Evolutionary conservation across 2,888 invertebrate species (phyloP).

Genomic region (Epiblema foenella): DNA sequence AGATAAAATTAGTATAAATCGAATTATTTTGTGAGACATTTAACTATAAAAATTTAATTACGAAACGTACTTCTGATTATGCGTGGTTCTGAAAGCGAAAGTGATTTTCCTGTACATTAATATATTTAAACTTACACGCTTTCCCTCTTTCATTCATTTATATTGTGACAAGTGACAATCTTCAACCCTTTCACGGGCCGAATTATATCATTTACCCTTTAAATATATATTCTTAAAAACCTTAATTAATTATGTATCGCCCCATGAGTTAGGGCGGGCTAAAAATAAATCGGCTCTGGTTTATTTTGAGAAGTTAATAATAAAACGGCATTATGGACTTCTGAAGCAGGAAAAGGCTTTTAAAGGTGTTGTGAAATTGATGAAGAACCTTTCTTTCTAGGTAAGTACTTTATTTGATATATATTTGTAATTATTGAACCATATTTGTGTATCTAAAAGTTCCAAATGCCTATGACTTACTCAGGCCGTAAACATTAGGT

Average conservation of each 20-base stretch:
- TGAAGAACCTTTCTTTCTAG: slow-evolving; percentile 23
- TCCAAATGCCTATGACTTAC: no score
- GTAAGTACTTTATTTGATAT: neutral
- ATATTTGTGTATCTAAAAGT: no score
- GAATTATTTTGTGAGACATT: no score
- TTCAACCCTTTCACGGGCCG: slow-evolving; percentile 73
- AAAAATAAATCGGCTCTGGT: slow-evolving; percentile 51
- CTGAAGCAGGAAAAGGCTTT: slow-evolving; percentile 42
- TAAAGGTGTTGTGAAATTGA: slow-evolving; percentile 18
- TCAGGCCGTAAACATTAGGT: no score
- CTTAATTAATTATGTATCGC: slow-evolving; percentile 68
- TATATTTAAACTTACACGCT: slow-evolving; percentile 58
- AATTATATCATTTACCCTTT: slow-evolving; percentile 69
- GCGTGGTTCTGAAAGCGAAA: neutral
- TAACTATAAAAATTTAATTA: neutral
- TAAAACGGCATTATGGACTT: slow-evolving; percentile 42
- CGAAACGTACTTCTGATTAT: neutral
- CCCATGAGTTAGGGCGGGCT: slow-evolving; percentile 57
- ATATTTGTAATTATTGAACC: neutral
- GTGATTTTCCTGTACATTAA: slow-evolving; percentile 20
- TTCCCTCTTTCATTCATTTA: slow-evolving; percentile 64
- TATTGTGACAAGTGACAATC: slow-evolving; percentile 74
- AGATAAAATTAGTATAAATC: no score
- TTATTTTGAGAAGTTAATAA: slow-evolving; percentile 43
- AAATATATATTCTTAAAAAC: slow-evolving; percentile 76